Conservation (phyloP, 2,113 vertebrate species). For the Chionomys nivalis region DNA sequence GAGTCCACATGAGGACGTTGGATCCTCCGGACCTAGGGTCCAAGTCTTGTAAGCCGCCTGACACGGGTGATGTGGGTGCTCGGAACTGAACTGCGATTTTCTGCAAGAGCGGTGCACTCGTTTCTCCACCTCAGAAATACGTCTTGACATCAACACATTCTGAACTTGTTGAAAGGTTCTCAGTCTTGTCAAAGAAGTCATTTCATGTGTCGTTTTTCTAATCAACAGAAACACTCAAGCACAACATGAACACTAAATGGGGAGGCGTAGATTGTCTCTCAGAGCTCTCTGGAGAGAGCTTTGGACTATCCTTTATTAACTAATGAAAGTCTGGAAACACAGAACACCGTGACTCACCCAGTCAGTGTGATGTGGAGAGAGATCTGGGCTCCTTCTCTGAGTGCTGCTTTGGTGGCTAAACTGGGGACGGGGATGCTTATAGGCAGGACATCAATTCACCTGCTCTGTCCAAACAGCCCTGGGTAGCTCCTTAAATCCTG, state of each 20-base stretch:
- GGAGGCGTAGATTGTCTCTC: neutral
- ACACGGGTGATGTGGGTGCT: neutral
- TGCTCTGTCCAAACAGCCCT: neutral
- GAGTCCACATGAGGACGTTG: neutral
- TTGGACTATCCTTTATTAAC: neutral
- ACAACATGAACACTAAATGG: neutral
- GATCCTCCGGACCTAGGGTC: neutral
- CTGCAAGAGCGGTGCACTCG: neutral
- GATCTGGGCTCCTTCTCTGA: neutral
- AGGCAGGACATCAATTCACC: neutral
- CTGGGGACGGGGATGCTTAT: neutral
- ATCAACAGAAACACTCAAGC: constrained; percentile 14
- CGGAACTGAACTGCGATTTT: neutral
- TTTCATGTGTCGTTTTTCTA: neutral
- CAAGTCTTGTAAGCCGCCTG: neutral
- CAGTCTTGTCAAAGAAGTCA: constrained; percentile 24
- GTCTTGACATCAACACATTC: neutral
- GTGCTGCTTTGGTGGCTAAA: neutral
- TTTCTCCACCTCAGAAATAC: neutral
- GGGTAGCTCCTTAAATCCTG: neutral
- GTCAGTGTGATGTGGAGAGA: neutral
- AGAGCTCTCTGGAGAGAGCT: neutral
- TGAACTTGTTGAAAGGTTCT: neutral
- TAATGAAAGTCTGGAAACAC: neutral
- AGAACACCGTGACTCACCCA: neutral